Percentiles rank a stretch among this genome's conserved stretches.
Evolutionary conservation across 2,888 invertebrate species (phyloP).

Genomic region (Diogma glabrata): DNA sequence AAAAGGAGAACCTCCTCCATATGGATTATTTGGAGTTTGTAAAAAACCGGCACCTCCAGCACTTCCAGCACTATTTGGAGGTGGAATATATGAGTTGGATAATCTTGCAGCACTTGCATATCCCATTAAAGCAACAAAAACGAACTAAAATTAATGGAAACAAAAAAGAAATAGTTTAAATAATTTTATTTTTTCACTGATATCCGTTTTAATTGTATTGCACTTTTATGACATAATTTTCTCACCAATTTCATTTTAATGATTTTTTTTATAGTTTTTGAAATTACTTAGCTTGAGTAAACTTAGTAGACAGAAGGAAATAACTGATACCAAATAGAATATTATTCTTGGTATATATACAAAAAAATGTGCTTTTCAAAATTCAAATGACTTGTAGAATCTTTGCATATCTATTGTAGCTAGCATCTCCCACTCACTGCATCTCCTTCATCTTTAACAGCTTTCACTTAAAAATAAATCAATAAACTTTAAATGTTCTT

Average conservation of each 20-base stretch:
- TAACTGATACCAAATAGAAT: slow-evolving; percentile 17
- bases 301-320: slow-evolving; percentile 8
- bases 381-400: too few relatives aligned
- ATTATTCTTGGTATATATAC: slow-evolving; percentile 16
- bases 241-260: slow-evolving; percentile 9
- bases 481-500: too few relatives aligned
- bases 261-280: background rate
- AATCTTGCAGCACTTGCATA: slow-evolving; percentile 24
- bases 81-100: slow-evolving; percentile 27
- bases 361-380: too few relatives aligned
- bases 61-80: slow-evolving; percentile 24
- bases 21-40: slow-evolving; percentile 20
- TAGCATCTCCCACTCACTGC: too few relatives aligned
- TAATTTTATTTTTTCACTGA: too few relatives aligned
- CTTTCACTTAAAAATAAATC: too few relatives aligned
- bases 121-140: slow-evolving; percentile 20
- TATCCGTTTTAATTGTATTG: too few relatives aligned
- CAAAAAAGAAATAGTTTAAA: too few relatives aligned
- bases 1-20: background rate
- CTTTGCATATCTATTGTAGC: too few relatives aligned
- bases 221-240: too few relatives aligned
- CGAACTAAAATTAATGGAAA: slow-evolving; percentile 15
- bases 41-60: slow-evolving; percentile 21
- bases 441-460: too few relatives aligned
- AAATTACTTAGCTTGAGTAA: slow-evolving; percentile 3